Percentiles rank a stretch among this genome's conserved stretches.
phyloP scores from a whole-genome alignment of 2,113 vertebrate species.

The Prionailurus bengalensis region DNA sequence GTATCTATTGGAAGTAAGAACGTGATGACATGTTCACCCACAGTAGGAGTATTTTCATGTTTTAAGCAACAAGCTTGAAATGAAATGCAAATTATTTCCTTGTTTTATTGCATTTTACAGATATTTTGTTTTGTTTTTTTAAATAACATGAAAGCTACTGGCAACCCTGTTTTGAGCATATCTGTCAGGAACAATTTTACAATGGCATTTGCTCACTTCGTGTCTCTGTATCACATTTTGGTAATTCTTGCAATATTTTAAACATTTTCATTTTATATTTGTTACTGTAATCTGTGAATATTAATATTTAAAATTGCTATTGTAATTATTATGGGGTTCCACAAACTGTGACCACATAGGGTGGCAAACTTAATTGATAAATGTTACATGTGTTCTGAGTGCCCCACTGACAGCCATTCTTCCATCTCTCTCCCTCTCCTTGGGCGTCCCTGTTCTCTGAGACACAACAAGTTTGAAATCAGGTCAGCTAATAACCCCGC shows the following conservation, averaged over 20 bases:
- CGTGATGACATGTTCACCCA: neutral
- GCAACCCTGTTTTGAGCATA: neutral
- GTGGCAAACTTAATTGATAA: neutral
- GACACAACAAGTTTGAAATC: neutral
- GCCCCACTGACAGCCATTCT: neutral
- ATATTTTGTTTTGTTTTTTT: neutral
- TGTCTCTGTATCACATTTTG: neutral
- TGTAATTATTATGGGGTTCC: neutral
- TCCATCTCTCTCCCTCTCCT: neutral
- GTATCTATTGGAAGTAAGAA: neutral
- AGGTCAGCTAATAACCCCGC: neutral
- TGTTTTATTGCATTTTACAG: neutral
- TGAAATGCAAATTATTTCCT: neutral
- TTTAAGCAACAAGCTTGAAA: neutral
- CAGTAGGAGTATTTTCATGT: neutral
- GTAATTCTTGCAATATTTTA: neutral
- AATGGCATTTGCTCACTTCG: neutral
- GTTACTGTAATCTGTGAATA: neutral
- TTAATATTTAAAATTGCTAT: neutral
- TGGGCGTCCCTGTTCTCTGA: neutral
- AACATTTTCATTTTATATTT: neutral
- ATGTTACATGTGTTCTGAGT: neutral
- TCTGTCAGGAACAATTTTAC: neutral
- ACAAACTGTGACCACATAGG: neutral
- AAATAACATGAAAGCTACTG: neutral